Percentiles rank a stretch among this genome's conserved stretches.
phyloP scores from a whole-genome alignment of 2,113 vertebrate species.

The Sylvietta virens region DNA sequence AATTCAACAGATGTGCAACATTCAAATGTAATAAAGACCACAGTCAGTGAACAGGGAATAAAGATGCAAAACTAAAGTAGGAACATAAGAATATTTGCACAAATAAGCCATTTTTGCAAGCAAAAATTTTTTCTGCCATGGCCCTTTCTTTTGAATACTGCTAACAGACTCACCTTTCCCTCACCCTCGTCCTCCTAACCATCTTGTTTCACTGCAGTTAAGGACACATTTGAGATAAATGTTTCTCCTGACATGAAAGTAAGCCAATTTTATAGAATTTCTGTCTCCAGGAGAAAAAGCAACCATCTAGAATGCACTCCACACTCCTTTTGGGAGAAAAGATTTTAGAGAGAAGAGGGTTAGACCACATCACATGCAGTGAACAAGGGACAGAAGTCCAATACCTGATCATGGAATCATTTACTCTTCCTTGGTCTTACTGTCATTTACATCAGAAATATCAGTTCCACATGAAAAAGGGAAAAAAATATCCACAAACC shows the following conservation, averaged over 20 bases:
- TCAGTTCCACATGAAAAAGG: fast-evolving
- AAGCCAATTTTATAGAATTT: background rate
- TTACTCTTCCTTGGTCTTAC: background rate
- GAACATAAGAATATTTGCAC: background rate
- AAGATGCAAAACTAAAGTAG: background rate
- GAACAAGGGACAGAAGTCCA: background rate
- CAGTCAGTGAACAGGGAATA: background rate
- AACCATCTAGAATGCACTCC: background rate
- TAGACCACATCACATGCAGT: background rate
- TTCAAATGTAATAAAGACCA: background rate
- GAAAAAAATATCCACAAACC: background rate
- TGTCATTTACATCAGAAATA: background rate
- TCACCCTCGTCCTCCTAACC: background rate
- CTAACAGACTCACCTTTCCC: background rate
- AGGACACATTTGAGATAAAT: background rate
- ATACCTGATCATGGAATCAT: background rate
- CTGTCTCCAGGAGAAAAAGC: background rate
- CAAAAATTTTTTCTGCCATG: background rate
- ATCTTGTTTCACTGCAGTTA: background rate
- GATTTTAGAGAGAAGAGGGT: background rate
- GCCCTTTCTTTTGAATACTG: background rate
- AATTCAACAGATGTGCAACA: background rate
- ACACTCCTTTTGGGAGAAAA: background rate
- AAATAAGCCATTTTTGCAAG: background rate
- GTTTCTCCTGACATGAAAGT: background rate